phyloP scores from a whole-genome alignment of 2,888 invertebrate species.

The Gisinianus flammeolus region DNA sequence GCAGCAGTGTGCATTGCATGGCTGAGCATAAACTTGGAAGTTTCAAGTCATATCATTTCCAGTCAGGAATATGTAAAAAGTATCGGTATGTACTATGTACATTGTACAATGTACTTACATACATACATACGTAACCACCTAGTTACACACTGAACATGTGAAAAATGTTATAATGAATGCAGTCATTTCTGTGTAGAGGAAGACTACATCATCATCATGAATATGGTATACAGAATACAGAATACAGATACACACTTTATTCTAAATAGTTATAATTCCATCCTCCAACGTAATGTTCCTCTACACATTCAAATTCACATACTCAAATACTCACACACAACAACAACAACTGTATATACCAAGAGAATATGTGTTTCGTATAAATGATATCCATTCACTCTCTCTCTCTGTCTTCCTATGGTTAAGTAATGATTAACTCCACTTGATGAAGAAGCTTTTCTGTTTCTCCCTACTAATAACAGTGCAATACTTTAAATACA shows the following conservation, averaged over 20 bases:
- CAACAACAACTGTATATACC: neutral
- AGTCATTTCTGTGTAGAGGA: neutral
- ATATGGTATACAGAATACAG: neutral
- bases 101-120: constrained; percentile 4
- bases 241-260: neutral
- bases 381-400: constrained; percentile 21
- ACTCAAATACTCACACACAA: neutral
- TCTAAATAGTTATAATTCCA: neutral
- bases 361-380: neutral
- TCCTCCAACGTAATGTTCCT: too few species aligned
- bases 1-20: constrained; percentile 15
- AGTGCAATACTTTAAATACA: constrained; percentile 29
- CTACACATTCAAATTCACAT: neutral
- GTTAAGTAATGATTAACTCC: constrained; percentile 34
- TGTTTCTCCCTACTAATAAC: neutral
- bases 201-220: neutral
- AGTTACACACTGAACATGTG: neutral
- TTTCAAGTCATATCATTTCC: neutral
- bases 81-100: neutral
- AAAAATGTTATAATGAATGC: neutral
- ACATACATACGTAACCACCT: neutral
- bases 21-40: constrained; percentile 4
- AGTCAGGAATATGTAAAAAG: neutral
- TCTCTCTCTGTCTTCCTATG: constrained; percentile 12
- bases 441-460: constrained; percentile 33